These are phyloP conservation scores for Tholera decimalis DNA, from an alignment of 2,888 invertebrate genomes.

Conservation along the genomic window DNA sequence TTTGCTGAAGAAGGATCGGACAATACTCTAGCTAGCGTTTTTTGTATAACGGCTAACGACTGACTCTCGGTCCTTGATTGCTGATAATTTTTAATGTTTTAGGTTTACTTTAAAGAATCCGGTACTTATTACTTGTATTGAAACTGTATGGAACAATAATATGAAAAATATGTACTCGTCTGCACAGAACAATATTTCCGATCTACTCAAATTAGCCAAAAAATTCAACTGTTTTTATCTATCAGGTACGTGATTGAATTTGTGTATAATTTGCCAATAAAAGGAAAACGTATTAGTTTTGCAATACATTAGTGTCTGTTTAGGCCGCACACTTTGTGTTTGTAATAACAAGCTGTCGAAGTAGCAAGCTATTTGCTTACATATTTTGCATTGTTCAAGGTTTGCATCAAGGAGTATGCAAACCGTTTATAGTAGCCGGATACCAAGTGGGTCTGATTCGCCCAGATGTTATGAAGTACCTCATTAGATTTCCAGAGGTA, in stretches of 20 bases:
- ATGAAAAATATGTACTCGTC: slow-evolving; percentile 90
- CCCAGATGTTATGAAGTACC: slow-evolving; percentile 95
- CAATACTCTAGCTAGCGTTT: slow-evolving; percentile 44
- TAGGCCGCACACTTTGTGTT: slow-evolving; percentile 44
- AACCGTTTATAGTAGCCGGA: slow-evolving; percentile 97
- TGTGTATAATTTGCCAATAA: slow-evolving; percentile 12
- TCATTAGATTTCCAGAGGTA: slow-evolving; percentile 96
- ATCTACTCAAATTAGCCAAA: slow-evolving; percentile 95
- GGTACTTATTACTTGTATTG: slow-evolving; percentile 47
- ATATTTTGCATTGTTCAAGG: slow-evolving; percentile 88
- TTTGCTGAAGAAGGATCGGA: slow-evolving; percentile 59
- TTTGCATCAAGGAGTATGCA: slow-evolving; percentile 94
- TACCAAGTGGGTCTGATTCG: slow-evolving; percentile 97
- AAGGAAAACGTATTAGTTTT: slow-evolving; percentile 12
- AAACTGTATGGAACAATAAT: slow-evolving; percentile 75
- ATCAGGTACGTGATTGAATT: slow-evolving; percentile 91
- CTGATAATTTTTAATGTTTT: slow-evolving; percentile 32
- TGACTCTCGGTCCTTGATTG: slow-evolving; percentile 25
- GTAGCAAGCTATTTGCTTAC: slow-evolving; percentile 64
- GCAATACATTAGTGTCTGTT: slow-evolving; percentile 38
- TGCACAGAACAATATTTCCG: slow-evolving; percentile 85
- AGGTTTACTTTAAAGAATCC: slow-evolving; percentile 37
- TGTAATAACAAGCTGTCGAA: slow-evolving; percentile 58
- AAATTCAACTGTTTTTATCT: slow-evolving; percentile 98
- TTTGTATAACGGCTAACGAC: slow-evolving; percentile 38